A percentile compares a stretch with the other conserved stretches of the same genome.
phyloP scores from a whole-genome alignment of 2,888 invertebrate species.

The Mythimna albipuncta region DNA sequence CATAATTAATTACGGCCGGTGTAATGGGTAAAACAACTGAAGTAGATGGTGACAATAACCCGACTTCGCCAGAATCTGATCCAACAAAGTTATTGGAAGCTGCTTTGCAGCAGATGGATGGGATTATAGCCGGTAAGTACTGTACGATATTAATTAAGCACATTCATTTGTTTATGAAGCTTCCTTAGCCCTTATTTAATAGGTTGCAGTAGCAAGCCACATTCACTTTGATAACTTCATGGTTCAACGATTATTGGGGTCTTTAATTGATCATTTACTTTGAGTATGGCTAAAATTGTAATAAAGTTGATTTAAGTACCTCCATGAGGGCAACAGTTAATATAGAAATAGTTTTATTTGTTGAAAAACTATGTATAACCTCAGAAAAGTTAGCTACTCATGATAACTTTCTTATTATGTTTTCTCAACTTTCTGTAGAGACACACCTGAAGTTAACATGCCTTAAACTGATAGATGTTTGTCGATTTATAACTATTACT shows the following conservation, averaged over 20 bases:
- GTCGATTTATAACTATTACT: background rate
- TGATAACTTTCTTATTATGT: conserved; percentile 36
- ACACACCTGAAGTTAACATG: background rate
- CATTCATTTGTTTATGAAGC: background rate
- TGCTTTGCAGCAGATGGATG: conserved; percentile 97
- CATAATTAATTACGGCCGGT: conserved; percentile 56
- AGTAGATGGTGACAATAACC: conserved; percentile 88
- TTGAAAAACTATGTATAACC: conserved; percentile 35
- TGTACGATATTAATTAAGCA: conserved; percentile 1
- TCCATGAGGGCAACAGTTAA: background rate
- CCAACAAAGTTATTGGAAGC: conserved; percentile 96
- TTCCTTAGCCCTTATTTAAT: background rate
- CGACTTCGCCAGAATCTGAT: conserved; percentile 93
- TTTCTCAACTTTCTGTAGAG: conserved; percentile 18
- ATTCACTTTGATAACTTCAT: conserved; percentile 67
- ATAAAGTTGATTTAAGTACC: background rate
- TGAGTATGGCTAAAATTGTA: conserved; percentile 19
- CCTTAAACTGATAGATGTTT: background rate
- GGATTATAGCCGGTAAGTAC: conserved; percentile 94
- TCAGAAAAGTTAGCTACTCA: conserved; percentile 42
- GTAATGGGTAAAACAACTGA: conserved; percentile 87
- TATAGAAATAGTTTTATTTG: background rate
- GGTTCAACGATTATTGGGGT: conserved; percentile 76
- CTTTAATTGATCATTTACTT: conserved; percentile 65
- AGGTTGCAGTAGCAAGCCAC: conserved; percentile 12